Evolutionary conservation across 2,113 vertebrate species (phyloP).

Genomic region (Grus americana): DNA sequence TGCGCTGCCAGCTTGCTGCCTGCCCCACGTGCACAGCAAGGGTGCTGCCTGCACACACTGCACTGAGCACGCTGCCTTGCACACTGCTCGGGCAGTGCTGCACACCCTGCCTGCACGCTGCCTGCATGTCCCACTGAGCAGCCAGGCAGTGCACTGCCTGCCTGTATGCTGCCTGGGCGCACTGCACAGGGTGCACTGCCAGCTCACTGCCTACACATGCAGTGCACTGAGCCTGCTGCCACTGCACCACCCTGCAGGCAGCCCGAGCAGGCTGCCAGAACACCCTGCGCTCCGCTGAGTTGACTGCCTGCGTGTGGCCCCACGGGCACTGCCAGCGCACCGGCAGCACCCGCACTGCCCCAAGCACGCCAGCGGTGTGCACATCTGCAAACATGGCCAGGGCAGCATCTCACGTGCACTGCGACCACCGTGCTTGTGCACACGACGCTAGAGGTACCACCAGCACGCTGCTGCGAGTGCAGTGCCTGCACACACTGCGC

Average conservation of each 20-base stretch:
- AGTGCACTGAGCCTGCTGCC: not conserved
- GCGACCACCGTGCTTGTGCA: fast-evolving
- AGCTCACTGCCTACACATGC: not conserved
- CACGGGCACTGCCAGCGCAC: fast-evolving
- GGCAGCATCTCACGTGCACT: fast-evolving
- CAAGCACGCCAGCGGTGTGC: fast-evolving
- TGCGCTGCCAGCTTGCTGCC: not conserved
- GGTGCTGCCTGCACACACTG: not conserved
- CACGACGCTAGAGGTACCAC: fast-evolving
- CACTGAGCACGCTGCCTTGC: not conserved
- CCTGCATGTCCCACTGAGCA: not conserved
- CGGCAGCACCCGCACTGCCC: fast-evolving
- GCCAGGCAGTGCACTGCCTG: not conserved
- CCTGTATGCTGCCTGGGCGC: not conserved
- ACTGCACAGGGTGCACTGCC: not conserved
- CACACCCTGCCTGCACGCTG: not conserved
- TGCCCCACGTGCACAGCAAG: not conserved
- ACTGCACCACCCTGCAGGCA: not conserved
- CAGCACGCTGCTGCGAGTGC: not conserved
- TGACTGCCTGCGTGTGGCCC: fast-evolving
- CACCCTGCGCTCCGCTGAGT: not conserved
- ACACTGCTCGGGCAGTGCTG: not conserved
- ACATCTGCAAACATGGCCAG: not conserved
- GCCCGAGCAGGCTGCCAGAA: not conserved
- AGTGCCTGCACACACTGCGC: not conserved